Percentiles rank a stretch among this genome's conserved stretches.
phyloP scores from a whole-genome alignment of 2,113 vertebrate genomes.

The Notothenia coriiceps region DNA sequence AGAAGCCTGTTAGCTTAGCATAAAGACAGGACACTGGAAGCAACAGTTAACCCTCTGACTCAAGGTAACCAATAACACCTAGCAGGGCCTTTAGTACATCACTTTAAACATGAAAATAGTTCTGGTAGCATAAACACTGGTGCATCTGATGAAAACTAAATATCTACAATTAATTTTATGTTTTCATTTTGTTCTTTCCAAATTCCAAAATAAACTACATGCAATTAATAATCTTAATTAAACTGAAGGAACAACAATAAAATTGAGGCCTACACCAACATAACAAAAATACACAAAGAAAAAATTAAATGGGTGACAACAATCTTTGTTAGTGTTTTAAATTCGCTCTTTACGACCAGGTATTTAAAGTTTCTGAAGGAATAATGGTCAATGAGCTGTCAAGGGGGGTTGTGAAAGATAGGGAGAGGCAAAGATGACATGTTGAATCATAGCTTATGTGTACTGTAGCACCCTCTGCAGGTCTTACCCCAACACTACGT shows the following conservation, averaged over 20 bases:
- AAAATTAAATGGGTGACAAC: too few species aligned
- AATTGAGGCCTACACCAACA: too few species aligned
- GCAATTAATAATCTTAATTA: too few species aligned
- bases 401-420: too few species aligned
- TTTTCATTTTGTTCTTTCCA: neutral
- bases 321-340: too few species aligned
- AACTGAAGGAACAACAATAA: too few species aligned
- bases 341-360: too few species aligned
- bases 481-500: neutral
- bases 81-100: too few species aligned
- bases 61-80: neutral
- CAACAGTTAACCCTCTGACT: neutral
- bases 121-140: neutral
- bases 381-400: too few species aligned
- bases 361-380: too few species aligned
- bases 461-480: constrained; percentile 12
- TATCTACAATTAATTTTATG: neutral
- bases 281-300: too few species aligned
- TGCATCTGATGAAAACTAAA: neutral
- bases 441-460: neutral
- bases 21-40: neutral
- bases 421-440: neutral
- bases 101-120: neutral
- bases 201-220: neutral
- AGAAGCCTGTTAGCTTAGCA: neutral